These are phyloP conservation scores for Aleiodes alternator DNA, from an alignment of 2,888 invertebrate species.

Conservation along the genomic window DNA sequence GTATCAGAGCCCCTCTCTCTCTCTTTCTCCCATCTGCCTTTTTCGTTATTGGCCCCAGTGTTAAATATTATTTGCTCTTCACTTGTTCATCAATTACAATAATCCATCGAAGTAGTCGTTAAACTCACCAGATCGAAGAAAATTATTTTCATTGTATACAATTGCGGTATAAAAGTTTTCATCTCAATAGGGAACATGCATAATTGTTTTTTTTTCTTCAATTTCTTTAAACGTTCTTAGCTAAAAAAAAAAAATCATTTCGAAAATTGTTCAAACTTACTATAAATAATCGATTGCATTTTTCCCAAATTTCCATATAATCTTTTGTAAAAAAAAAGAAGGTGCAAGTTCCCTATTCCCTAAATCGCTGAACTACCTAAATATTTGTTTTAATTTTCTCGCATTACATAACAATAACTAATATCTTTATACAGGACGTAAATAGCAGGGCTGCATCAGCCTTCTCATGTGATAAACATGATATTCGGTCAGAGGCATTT, in stretches of 20 bases:
- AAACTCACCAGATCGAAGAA: slow-evolving; percentile 9
- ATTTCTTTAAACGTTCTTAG: no score
- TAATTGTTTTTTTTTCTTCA: slow-evolving; percentile 9
- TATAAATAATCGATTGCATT: no score
- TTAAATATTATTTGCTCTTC: slow-evolving; percentile 51
- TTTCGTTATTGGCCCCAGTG: slow-evolving; percentile 54
- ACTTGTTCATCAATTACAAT: slow-evolving; percentile 1
- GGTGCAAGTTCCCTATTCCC: background rate
- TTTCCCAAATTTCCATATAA: no score
- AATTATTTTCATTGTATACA: slow-evolving; percentile 28
- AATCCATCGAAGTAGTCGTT: background rate
- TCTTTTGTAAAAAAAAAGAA: no score
- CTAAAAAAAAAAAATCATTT: no score
- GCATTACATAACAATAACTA: background rate
- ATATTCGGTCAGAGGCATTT: slow-evolving; percentile 79
- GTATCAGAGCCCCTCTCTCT: slow-evolving; percentile 51
- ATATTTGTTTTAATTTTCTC: slow-evolving; percentile 12
- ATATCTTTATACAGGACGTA: slow-evolving; percentile 11
- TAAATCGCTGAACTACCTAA: slow-evolving; percentile 16
- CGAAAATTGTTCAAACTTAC: no score
- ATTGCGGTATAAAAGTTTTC: slow-evolving; percentile 31
- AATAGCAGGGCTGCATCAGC: background rate
- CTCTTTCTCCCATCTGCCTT: no score
- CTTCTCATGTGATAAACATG: slow-evolving; percentile 48
- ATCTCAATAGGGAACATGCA: slow-evolving; percentile 1